A percentile compares a stretch with the other conserved stretches of the same genome.
Evolutionary conservation across 2,888 invertebrate genomes (phyloP).

Genomic region (Pollenia amentaria): DNA sequence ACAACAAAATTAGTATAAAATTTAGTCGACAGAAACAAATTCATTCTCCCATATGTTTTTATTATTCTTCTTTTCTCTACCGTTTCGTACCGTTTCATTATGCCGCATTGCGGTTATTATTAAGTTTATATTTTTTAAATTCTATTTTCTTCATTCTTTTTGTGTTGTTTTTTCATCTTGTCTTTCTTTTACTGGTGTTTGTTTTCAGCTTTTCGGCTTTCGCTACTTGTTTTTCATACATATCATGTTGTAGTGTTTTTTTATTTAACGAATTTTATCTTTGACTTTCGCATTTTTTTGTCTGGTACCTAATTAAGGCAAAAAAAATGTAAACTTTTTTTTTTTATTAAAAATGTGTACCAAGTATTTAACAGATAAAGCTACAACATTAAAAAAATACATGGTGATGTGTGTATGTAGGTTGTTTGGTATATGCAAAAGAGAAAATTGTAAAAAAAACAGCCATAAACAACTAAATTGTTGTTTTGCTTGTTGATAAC

Average conservation of each 20-base stretch:
- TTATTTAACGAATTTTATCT: slow-evolving; percentile 56
- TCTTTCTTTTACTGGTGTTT: slow-evolving; percentile 44
- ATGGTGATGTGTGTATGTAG: background rate
- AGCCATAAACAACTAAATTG: slow-evolving; percentile 31
- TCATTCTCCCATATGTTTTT: slow-evolving; percentile 71
- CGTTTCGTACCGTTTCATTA: slow-evolving; percentile 82
- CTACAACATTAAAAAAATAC: slow-evolving; percentile 23
- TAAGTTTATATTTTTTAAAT: slow-evolving; percentile 76
- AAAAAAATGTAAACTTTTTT: background rate
- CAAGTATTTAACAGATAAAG: slow-evolving; percentile 57
- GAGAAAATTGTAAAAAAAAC: slow-evolving; percentile 27
- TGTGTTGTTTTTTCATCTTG: slow-evolving; percentile 34
- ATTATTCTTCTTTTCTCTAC: slow-evolving; percentile 75
- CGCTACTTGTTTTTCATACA: slow-evolving; percentile 25
- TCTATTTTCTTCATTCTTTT: slow-evolving; percentile 68
- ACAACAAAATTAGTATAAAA: slow-evolving; percentile 1
- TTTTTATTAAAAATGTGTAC: background rate
- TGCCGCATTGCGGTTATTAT: slow-evolving; percentile 85
- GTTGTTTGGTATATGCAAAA: background rate
- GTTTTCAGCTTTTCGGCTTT: background rate
- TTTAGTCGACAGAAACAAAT: slow-evolving; percentile 18
- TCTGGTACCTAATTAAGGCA: slow-evolving; percentile 38
- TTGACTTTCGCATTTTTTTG: slow-evolving; percentile 55
- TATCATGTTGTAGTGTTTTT: slow-evolving; percentile 18
- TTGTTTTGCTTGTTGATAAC: slow-evolving; percentile 53